Conservation (phyloP, 1,140 invertebrate species). For the Eriosoma lanigerum region DNA sequence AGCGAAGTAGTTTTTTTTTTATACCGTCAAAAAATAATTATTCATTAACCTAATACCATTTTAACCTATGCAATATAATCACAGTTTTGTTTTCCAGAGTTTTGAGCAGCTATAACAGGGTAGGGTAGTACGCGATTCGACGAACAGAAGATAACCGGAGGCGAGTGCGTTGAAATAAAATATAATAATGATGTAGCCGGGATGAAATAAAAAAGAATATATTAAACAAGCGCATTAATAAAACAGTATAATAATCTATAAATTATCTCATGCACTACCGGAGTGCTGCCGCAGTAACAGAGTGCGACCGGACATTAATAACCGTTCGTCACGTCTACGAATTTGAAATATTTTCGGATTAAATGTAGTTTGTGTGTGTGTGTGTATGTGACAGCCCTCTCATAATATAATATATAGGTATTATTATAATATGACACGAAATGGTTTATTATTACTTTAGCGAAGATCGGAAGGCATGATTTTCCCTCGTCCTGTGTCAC, state of each 20-base stretch:
- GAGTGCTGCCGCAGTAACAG: neutral
- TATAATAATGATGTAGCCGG: neutral
- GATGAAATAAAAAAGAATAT: conserved; percentile 12
- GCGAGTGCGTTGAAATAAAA: neutral
- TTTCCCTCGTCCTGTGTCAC: neutral
- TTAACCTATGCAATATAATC: too few relatives aligned
- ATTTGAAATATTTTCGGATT: conserved; percentile 39
- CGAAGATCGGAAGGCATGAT: neutral
- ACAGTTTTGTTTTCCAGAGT: too few relatives aligned
- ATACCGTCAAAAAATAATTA: too few relatives aligned
- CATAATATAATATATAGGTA: neutral
- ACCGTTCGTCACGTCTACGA: conserved; percentile 39
- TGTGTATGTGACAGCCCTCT: too few relatives aligned
- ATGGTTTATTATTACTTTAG: neutral
- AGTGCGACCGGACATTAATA: conserved; percentile 5
- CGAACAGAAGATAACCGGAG: conserved; percentile 5
- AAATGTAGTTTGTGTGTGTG: neutral
- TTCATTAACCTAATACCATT: too few relatives aligned
- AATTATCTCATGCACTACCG: neutral
- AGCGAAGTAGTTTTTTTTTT: too few relatives aligned
- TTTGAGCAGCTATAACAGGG: too few relatives aligned
- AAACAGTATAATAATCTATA: neutral
- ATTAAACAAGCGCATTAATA: conserved; percentile 3
- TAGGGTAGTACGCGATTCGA: too few relatives aligned
- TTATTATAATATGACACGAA: neutral